Conservation (phyloP, 30 jellyfish, hydroid and myxozoan species). For the Cassiopea xamachana region DNA sequence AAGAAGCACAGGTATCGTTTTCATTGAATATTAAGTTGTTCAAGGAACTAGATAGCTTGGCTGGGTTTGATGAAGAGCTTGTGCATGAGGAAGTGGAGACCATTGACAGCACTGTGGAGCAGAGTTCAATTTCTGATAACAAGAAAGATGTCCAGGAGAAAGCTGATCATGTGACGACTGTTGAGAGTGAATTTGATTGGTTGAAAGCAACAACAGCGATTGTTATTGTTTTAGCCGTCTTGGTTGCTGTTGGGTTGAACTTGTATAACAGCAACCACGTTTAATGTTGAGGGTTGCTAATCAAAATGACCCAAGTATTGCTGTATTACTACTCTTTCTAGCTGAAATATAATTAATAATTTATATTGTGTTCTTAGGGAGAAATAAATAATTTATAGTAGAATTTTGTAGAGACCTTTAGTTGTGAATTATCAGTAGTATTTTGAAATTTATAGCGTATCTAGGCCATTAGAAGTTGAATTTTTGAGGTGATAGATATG, state of each 20-base stretch:
- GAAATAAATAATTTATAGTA: too few species aligned
- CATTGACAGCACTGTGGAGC: neutral
- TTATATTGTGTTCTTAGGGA: too few species aligned
- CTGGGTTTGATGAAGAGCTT: slow-evolving; percentile 75
- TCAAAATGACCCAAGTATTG: neutral
- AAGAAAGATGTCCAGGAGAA: neutral
- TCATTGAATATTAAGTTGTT: slow-evolving; percentile 60
- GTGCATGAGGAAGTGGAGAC: slow-evolving; percentile 69
- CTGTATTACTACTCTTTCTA: neutral
- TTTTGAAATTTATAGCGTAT: too few species aligned
- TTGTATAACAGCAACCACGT: neutral
- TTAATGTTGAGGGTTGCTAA: neutral
- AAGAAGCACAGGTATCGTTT: slow-evolving; percentile 67
- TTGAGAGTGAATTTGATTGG: slow-evolving; percentile 26
- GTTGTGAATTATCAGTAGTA: too few species aligned
- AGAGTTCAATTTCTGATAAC: neutral
- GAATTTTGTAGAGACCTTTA: too few species aligned
- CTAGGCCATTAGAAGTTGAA: too few species aligned
- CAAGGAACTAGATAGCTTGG: slow-evolving; percentile 74
- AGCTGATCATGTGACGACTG: slow-evolving; percentile 7
- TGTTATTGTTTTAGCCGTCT: slow-evolving; percentile 27
- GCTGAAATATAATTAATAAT: too few species aligned
- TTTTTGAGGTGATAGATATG: too few species aligned
- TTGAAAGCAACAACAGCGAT: slow-evolving; percentile 42
- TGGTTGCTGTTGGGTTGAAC: slow-evolving; percentile 37